phyloP scores from a whole-genome alignment of 1,140 invertebrate genomes.

The Eubasilissa regina region DNA sequence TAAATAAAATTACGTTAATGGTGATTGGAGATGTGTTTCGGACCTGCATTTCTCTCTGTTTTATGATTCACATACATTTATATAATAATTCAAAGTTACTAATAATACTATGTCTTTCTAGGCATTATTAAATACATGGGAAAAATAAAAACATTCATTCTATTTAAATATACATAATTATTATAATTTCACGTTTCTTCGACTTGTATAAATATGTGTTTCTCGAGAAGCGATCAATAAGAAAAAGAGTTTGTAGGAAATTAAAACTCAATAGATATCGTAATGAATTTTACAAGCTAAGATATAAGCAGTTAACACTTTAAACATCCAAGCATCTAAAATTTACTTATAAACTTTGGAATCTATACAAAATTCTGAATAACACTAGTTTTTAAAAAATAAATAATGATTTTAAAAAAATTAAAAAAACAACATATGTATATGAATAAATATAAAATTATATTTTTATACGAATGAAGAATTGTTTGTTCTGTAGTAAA shows the following conservation, averaged over 20 bases:
- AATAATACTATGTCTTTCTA: not conserved
- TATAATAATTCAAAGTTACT: conserved; percentile 20
- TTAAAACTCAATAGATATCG: not conserved
- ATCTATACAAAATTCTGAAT: conserved; percentile 19
- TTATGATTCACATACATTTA: conserved; percentile 14
- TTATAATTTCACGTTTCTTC: not conserved
- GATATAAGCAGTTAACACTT: conserved; percentile 5
- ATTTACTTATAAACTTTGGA: conserved; percentile 8
- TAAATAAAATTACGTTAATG: conserved; percentile 24
- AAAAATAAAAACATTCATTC: conserved; percentile 31
- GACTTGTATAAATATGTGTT: not conserved
- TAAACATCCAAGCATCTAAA: conserved; percentile 28
- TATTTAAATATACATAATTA: conserved; percentile 27
- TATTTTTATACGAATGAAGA: not conserved
- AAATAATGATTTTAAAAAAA: conserved; percentile 17
- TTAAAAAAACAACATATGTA: not conserved
- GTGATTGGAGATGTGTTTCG: conserved; percentile 34
- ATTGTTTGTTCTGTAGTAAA: too few species aligned
- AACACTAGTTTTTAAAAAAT: conserved; percentile 31
- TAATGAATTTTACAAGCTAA: conserved; percentile 8
- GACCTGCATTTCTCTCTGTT: conserved; percentile 39
- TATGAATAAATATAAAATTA: conserved; percentile 28
- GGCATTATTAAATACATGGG: not conserved
- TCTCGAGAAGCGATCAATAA: not conserved
- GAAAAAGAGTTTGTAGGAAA: not conserved